Base-by-base conservation (phyloP, 1,140 invertebrate species). In the Drosophila ananassae region DNA sequence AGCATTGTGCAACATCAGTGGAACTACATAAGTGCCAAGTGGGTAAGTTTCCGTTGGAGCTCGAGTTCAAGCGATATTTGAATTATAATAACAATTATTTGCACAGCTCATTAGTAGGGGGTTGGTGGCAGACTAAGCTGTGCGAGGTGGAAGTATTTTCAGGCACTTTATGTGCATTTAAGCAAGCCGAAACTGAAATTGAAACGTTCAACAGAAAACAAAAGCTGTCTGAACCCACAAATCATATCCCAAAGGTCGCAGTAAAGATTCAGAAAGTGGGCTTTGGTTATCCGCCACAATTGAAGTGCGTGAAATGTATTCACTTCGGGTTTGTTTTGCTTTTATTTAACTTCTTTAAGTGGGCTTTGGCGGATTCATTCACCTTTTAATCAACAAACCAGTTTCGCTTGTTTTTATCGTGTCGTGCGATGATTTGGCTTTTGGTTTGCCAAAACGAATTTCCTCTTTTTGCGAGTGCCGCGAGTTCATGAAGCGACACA, bases 371-470 rank as follows among this genome's bases (percentile, higher is more conserved):
- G 47, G 87, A 87, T 85, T 85, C 82, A 85, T 85, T 87, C 82
- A 87, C 82, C 82, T 87, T 85, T 82, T 85, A 85, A 85, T 87
- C 82, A 82, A 48, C 75, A 82, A 87, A 85, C 79, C 74, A 85
- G 84, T 85, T 81, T 58, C 32, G 60, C 55, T 59, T 77, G 39
- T 59, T 78, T 58, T 30, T 78, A 67, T 39, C 48, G 51, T 44
- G 24, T 50, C 54, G 62, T 52, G 34, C 41, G 60, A 17, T 44
- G 13, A 17, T 44, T 44, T 44, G 41, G 41, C 13, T 66, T 77
- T 58, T 54, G 32, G 34, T 52, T 72, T 76, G 59, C 59, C 54
- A 61, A 73, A 73, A 77, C 50, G 67, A 80, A 73, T 85, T 85
- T 85, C 82, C 78, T 78, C 59, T 41, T 59, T 87, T 87, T 74